A percentile compares a stretch with the other conserved stretches of the same genome.
phyloP scores from a whole-genome alignment of 1,140 invertebrate genomes.

The Mamestra configurata region DNA sequence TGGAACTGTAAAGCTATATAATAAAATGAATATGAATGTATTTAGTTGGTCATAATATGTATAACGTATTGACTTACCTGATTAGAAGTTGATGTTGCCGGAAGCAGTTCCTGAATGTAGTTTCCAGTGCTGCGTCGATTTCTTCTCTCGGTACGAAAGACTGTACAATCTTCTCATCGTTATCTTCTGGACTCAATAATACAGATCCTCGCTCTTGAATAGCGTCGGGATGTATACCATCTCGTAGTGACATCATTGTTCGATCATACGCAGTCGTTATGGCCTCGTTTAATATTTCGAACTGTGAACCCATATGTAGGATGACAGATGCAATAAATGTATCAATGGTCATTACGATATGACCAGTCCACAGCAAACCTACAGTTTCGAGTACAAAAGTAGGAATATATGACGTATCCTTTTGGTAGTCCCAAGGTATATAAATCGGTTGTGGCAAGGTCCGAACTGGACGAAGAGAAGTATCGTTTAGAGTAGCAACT shows the following conservation, averaged over 20 bases:
- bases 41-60: too few species aligned
- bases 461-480: conserved; percentile 62
- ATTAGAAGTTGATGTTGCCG: conserved; percentile 79
- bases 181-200: not conserved
- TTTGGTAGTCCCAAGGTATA: conserved; percentile 81
- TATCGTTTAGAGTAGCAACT: conserved; percentile 69
- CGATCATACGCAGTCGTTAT: conserved; percentile 77
- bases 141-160: conserved; percentile 64
- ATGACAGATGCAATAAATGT: conserved; percentile 82
- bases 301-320: conserved; percentile 82
- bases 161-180: conserved; percentile 63
- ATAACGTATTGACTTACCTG: conserved; percentile 57
- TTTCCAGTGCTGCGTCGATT: conserved; percentile 72
- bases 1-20: too few species aligned
- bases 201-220: not conserved
- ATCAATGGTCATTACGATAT: conserved; percentile 83
- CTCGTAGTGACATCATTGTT: conserved; percentile 64
- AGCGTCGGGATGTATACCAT: conserved; percentile 39
- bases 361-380: conserved; percentile 83
- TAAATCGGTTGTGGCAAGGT: conserved; percentile 81
- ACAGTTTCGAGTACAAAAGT: conserved; percentile 79
- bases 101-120: conserved; percentile 69
- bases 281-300: conserved; percentile 78
- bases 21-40: too few species aligned
- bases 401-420: conserved; percentile 68